Evolutionary conservation across 2,113 vertebrate species (phyloP), one percentile per base, ranked within the genome.

Genomic region (Brachirus orientalis): DNA sequence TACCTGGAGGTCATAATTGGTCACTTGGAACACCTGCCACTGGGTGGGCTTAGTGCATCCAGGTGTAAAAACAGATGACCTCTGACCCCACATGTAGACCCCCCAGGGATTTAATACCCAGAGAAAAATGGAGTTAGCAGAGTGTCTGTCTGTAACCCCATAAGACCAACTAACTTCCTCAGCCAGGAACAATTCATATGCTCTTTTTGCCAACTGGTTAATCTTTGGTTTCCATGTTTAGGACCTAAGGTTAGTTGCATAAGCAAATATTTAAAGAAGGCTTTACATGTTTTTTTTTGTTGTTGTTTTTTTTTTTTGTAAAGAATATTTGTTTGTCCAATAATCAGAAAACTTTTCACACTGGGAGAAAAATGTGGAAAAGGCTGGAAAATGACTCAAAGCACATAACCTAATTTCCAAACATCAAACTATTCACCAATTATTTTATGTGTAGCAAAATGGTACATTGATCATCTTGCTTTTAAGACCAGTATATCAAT

Each of bases 41-140:
- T 72, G 61, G 82, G 78, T 77, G 79, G 85, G 72, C 83, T 75
- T 19, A 28, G 65, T 2, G 2, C 56, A 9, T 8, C 56, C 85
- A 82, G 73, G 70, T 83, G 81, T 86, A 38, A 81, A 78, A 84
- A 82, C 50, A 70, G 38, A 22, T 50, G 65, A 78, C 71, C 66
- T 60, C 9, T 71, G 65, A 75, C 72, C 69, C 64, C 61, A 58
- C 43, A 12, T 11, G 33, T 20, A 52, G 43, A 59, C 64, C 70
- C 51, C 16, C 36, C 9, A 7, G 63, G 72, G 47, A 14, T 55
- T 63, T 3, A 50, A 8, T 52, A 46, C 28, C 48, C 43, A 41
- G 28, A 20, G 13, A 56, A 22, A 1, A 53, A 18, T 28, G 3
- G 3, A 71, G 9, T 41, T n/a, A 43, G 45, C 19, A 17, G 65